These are phyloP conservation scores for Malurus melanocephalus DNA, from an alignment of 2,113 vertebrate species.

Conservation along the genomic window DNA sequence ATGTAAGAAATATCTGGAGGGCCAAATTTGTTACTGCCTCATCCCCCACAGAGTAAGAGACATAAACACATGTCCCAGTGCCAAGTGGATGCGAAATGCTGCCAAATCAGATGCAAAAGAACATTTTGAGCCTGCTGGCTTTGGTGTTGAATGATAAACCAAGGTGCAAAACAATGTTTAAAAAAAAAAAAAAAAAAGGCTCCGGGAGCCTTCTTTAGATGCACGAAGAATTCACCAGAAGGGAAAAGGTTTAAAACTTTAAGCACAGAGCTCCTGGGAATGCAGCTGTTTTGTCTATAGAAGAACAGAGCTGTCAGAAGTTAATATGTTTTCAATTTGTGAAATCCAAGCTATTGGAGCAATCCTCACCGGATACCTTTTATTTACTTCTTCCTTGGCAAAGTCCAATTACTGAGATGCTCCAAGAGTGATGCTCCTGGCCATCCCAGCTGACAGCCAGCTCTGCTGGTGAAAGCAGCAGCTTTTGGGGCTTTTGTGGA, in stretches of 20 bases:
- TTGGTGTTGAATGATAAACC: slow-evolving; percentile 2
- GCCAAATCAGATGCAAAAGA: slow-evolving; percentile 25
- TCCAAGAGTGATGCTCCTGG: slow-evolving; percentile 60
- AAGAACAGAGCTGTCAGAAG: slow-evolving; percentile 49
- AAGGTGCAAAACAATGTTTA: background rate
- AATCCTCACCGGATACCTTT: slow-evolving; percentile 34
- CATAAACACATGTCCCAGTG: background rate
- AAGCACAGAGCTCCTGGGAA: slow-evolving; percentile 23
- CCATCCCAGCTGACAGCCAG: slow-evolving; percentile 58
- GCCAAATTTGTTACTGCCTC: background rate
- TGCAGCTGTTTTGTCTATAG: slow-evolving; percentile 20
- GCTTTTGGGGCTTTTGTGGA: slow-evolving; percentile 37
- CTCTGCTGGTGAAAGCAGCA: slow-evolving; percentile 30
- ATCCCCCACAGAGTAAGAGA: background rate
- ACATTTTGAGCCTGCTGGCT: background rate
- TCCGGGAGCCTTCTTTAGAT: background rate
- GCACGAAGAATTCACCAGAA: background rate
- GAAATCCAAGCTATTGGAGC: slow-evolving; percentile 34
- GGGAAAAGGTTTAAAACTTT: background rate
- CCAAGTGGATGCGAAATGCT: slow-evolving; percentile 13
- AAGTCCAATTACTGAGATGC: slow-evolving; percentile 47
- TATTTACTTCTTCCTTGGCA: slow-evolving; percentile 46
- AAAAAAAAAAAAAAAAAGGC: background rate
- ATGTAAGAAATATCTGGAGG: background rate
- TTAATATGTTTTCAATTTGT: slow-evolving; percentile 52